A percentile compares a stretch with the other conserved stretches of the same genome.
Conservation (phyloP, 1,140 invertebrate species). For the Bombus vancouverensis region DNA sequence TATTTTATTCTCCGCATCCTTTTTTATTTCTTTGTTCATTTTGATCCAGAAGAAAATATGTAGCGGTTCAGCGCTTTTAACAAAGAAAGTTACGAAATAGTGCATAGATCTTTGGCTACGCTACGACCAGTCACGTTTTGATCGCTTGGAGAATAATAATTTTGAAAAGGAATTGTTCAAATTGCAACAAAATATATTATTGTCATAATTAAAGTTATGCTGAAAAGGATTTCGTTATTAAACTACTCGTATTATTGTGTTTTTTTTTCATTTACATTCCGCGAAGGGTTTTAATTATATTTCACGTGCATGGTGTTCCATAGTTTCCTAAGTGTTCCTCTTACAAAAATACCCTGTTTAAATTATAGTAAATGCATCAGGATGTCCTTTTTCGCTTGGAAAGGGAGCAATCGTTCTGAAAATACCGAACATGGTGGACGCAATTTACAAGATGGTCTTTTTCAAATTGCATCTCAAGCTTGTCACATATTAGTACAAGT, state of each 20-base stretch:
- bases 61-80: not conserved
- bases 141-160: no score
- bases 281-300: not conserved
- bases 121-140: not conserved
- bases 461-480: conserved; percentile 88
- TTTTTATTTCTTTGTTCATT: not conserved
- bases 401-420: conserved; percentile 49
- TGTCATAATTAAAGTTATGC: no score
- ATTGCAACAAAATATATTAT: not conserved
- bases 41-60: not conserved
- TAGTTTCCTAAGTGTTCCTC: not conserved
- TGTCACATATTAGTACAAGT: conserved; percentile 87
- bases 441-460: conserved; percentile 87
- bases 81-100: not conserved
- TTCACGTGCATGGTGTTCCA: not conserved
- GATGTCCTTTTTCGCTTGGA: conserved; percentile 79
- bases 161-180: not conserved
- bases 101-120: not conserved
- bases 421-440: conserved; percentile 74
- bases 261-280: not conserved
- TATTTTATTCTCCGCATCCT: not conserved
- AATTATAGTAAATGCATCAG: conserved; percentile 33
- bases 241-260: not conserved
- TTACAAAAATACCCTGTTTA: not conserved
- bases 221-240: not conserved